phyloP scores from a whole-genome alignment of 2,888 invertebrate species.

The Cryptocephalus moraei region DNA sequence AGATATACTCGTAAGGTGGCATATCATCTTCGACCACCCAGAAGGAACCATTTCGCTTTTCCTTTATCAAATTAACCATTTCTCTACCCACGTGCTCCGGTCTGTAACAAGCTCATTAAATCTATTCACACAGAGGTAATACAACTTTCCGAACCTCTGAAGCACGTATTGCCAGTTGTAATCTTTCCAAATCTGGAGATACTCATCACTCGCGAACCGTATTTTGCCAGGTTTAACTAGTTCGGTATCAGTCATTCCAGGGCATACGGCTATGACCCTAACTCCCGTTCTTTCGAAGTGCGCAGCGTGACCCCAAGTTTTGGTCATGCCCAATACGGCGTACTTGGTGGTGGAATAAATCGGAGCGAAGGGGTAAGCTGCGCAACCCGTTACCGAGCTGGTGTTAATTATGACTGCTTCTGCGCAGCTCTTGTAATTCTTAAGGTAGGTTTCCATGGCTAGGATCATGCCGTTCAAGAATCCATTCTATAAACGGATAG shows the following conservation, averaged over 20 bases:
- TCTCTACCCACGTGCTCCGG: too few relatives aligned
- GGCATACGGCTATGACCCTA: conserved; percentile 42
- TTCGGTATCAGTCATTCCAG: conserved; percentile 36
- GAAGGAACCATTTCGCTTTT: too few relatives aligned
- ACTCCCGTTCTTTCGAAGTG: conserved; percentile 22
- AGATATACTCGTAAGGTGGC: too few relatives aligned
- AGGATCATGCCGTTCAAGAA: conserved; percentile 1
- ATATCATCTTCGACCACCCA: too few relatives aligned
- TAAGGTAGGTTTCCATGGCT: conserved; percentile 9
- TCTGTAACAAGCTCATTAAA: too few relatives aligned
- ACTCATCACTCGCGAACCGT: too few relatives aligned
- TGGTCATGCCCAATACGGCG: conserved; percentile 7
- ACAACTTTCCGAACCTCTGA: too few relatives aligned
- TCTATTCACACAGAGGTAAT: too few relatives aligned
- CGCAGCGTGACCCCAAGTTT: conserved; percentile 6
- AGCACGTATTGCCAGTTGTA: too few relatives aligned
- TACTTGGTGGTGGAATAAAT: conserved; percentile 9
- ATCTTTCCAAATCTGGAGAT: too few relatives aligned
- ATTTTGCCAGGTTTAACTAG: too few relatives aligned
- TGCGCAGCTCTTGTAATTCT: conserved; percentile 4
- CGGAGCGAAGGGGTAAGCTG: conserved; percentile 2
- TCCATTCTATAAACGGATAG: not conserved
- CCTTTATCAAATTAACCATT: too few relatives aligned
- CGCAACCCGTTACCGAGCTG: conserved; percentile 7
- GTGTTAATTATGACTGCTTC: conserved; percentile 11